Evolutionary conservation across 2,797 vertebrate species (phyloP).

Genomic region (Cryptoblepharus egeriae): DNA sequence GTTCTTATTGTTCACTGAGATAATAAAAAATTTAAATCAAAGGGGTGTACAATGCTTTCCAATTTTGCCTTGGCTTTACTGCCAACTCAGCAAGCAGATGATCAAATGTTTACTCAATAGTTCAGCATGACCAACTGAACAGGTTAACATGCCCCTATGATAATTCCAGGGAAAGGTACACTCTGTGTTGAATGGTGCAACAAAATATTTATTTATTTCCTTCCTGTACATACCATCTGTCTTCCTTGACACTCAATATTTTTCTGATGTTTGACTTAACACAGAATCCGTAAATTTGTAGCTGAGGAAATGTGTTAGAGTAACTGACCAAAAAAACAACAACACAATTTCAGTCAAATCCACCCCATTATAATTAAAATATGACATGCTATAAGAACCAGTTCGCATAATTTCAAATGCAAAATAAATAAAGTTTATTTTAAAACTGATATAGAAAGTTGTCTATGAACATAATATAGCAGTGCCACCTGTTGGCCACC

Average conservation of each 20-base stretch:
- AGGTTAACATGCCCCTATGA: background rate
- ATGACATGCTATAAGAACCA: background rate
- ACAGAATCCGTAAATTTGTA: background rate
- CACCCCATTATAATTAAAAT: background rate
- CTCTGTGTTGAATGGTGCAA: background rate
- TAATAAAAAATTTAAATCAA: background rate
- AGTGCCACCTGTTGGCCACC: constrained; percentile 64
- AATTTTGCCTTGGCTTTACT: background rate
- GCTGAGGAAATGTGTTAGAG: background rate
- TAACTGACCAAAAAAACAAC: background rate
- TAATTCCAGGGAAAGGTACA: background rate
- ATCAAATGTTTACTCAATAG: background rate
- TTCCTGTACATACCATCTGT: too few species aligned
- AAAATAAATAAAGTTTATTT: constrained; percentile 58
- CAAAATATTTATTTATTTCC: background rate
- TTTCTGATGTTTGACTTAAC: background rate
- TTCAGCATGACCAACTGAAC: background rate
- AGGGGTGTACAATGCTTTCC: background rate
- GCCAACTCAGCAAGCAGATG: background rate
- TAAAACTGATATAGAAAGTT: background rate
- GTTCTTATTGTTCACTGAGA: background rate
- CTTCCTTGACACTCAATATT: background rate
- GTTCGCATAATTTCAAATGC: constrained; percentile 62
- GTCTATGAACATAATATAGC: background rate
- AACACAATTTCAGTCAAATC: background rate